Percentiles rank a stretch among this genome's conserved stretches.
Evolutionary conservation across 2,888 invertebrate genomes (phyloP).

Genomic region (Catocala sponsa): DNA sequence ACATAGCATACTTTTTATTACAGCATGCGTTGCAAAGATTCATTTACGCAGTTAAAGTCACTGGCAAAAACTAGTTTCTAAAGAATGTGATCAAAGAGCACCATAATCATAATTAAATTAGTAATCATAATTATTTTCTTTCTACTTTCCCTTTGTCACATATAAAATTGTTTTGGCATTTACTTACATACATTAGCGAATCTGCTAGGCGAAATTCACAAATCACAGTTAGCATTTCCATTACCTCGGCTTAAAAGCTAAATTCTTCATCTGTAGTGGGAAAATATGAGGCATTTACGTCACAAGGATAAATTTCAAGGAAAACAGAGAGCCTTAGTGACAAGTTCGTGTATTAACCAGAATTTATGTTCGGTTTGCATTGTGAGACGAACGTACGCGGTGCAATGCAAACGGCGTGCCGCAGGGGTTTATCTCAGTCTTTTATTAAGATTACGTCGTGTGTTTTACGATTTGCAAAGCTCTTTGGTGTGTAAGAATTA

Average conservation of each 20-base stretch:
- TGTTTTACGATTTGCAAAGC: too few species aligned
- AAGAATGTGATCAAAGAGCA: too few species aligned
- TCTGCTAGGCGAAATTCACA: neutral
- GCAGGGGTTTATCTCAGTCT: constrained; percentile 17
- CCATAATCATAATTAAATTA: too few species aligned
- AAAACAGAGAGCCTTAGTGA: constrained; percentile 32
- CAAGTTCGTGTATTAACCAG: constrained; percentile 47
- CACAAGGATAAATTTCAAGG: constrained; percentile 38
- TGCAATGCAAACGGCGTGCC: constrained; percentile 42
- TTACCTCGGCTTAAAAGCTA: constrained; percentile 26
- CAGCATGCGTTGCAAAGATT: too few species aligned
- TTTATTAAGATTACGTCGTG: constrained; percentile 18
- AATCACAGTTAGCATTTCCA: constrained; percentile 18
- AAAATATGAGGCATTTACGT: constrained; percentile 49
- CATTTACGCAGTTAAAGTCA: too few species aligned
- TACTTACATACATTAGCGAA: constrained; percentile 5
- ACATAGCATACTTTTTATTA: too few species aligned
- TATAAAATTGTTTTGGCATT: neutral
- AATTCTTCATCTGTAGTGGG: constrained; percentile 39
- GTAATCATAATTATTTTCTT: too few species aligned
- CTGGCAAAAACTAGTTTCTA: too few species aligned
- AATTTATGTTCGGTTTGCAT: constrained; percentile 52
- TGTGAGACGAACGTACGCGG: constrained; percentile 41
- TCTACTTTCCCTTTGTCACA: neutral
- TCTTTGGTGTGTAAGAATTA: too few species aligned